Percentiles rank a stretch among this genome's conserved stretches.
phyloP scores from a whole-genome alignment of 2,888 invertebrate genomes.

The Physocephala rufipes region DNA sequence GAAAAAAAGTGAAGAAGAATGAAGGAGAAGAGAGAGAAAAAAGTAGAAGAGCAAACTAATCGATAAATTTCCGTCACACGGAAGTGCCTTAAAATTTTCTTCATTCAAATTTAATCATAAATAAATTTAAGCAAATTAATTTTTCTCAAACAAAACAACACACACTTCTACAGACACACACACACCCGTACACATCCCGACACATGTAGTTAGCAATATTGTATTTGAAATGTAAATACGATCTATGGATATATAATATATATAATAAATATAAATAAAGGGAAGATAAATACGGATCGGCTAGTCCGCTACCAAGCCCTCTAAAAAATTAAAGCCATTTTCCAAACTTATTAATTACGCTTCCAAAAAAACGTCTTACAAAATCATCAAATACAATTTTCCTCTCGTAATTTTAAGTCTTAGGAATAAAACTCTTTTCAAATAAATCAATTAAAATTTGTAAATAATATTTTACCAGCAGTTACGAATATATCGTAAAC shows the following conservation, averaged over 20 bases:
- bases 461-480: conserved; percentile 35
- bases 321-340: conserved; percentile 27
- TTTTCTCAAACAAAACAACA: conserved; percentile 6
- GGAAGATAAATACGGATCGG: conserved; percentile 28
- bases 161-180: background rate
- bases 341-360: conserved; percentile 43
- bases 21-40: conserved; percentile 15
- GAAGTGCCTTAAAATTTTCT: conserved; percentile 61
- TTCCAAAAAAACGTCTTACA: conserved; percentile 55
- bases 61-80: conserved; percentile 64
- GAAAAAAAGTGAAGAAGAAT: conserved; percentile 19
- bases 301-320: background rate
- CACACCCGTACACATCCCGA: background rate
- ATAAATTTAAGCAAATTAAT: background rate
- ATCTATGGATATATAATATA: conserved; percentile 30
- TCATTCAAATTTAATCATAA: conserved; percentile 9
- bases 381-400: conserved; percentile 54
- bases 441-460: conserved; percentile 28
- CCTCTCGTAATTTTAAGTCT: conserved; percentile 10
- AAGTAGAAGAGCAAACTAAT: conserved; percentile 12
- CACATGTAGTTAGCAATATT: conserved; percentile 21
- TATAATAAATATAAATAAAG: background rate
- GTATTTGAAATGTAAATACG: conserved; percentile 36
- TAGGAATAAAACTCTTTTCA: background rate
- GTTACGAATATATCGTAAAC: conserved; percentile 37